Evolutionary conservation across 2,888 invertebrate genomes (phyloP).

Genomic region (Parelbella ahira): DNA sequence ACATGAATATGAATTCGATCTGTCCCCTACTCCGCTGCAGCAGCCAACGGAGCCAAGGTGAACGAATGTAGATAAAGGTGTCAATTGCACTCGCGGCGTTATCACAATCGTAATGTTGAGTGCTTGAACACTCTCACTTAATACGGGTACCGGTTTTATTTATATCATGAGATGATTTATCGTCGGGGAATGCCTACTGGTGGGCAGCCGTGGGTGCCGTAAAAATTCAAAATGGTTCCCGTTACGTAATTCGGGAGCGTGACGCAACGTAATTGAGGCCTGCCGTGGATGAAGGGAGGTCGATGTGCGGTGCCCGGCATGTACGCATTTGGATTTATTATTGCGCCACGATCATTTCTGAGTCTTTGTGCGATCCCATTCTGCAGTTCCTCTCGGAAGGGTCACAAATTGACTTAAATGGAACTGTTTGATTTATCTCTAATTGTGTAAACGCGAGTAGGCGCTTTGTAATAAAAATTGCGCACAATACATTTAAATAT

Average conservation of each 20-base stretch:
- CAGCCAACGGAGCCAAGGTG: constrained; percentile 15
- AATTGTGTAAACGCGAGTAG: no score
- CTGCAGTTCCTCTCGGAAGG: no score
- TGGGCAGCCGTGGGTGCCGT: constrained; percentile 13
- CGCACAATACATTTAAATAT: no score
- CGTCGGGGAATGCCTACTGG: constrained; percentile 18
- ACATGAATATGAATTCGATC: constrained; percentile 9
- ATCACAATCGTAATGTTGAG: constrained; percentile 19
- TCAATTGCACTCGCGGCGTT: constrained; percentile 21
- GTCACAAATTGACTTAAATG: no score
- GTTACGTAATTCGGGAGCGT: constrained; percentile 18
- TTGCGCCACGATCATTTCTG: neutral
- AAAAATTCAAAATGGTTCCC: constrained; percentile 14
- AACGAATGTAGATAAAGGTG: constrained; percentile 22
- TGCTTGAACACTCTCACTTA: constrained; percentile 2
- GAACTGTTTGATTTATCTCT: no score
- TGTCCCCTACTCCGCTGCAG: constrained; percentile 1
- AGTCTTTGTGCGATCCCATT: no score
- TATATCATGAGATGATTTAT: constrained; percentile 13
- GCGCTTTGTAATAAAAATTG: no score
- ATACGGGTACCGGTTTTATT: constrained; percentile 1
- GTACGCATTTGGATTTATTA: neutral
- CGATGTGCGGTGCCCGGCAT: constrained; percentile 2
- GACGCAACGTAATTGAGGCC: constrained; percentile 19
- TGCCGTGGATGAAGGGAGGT: constrained; percentile 7